These are phyloP conservation scores for Diarsia rubi DNA, from an alignment of 2,888 invertebrate species.

Conservation along the genomic window DNA sequence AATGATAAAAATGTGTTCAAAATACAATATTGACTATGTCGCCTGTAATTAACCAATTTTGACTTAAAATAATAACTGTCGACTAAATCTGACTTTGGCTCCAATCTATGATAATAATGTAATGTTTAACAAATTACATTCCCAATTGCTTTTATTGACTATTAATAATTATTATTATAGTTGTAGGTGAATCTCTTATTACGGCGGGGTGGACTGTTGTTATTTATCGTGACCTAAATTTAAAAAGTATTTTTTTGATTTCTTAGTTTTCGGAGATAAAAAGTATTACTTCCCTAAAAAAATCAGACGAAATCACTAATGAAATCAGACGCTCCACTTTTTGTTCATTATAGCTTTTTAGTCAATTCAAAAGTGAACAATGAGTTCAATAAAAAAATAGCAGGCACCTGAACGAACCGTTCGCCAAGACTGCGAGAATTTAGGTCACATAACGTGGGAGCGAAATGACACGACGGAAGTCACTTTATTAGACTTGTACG, in stretches of 20 bases:
- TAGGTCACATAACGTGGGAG: not conserved
- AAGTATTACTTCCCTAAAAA: no score
- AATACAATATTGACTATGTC: constrained; percentile 40
- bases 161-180: constrained; percentile 30
- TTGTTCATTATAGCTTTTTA: not conserved
- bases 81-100: constrained; percentile 53
- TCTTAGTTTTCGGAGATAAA: no score
- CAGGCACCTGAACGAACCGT: not conserved
- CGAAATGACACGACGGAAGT: no score
- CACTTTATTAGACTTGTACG: no score
- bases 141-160: constrained; percentile 61
- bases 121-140: constrained; percentile 55
- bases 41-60: constrained; percentile 11
- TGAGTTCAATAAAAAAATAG: not conserved
- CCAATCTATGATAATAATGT: constrained; percentile 56
- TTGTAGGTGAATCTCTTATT: constrained; percentile 60
- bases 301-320: not conserved
- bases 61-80: constrained; percentile 26
- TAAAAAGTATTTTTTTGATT: not conserved
- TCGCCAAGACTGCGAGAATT: not conserved
- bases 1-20: constrained; percentile 43
- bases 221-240: constrained; percentile 17
- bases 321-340: not conserved
- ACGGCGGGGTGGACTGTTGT: constrained; percentile 21
- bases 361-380: not conserved